Base-by-base conservation (phyloP, 2,797 vertebrate species). In the Scleropages formosus region DNA sequence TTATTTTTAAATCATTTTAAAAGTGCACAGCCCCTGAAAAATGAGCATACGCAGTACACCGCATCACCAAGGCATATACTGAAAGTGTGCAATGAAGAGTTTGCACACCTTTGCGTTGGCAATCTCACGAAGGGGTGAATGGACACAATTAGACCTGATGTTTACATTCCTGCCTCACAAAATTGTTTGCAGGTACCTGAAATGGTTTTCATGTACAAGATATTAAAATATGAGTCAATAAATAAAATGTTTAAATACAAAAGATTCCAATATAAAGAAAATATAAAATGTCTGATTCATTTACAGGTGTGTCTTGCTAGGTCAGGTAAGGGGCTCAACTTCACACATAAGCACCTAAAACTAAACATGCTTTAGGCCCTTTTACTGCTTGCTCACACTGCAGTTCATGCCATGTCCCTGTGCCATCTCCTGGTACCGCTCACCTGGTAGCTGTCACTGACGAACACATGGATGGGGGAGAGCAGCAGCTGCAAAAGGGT, bases 361-460 rank as follows among this genome's bases (percentile, higher is more conserved):
- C 13, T 8, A 3, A 15, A 22, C 6, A 39, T 15, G 67, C n/a
- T 67, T 56, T 20, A 56, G 3, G 26, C 20, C 11, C 6, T 12
- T 69, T 22, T 15, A 24, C 18, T 46, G 7, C 22, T 61, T 53
- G 12, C 27, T 72, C n/a, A n/a, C n/a, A n/a, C n/a, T n/a, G n/a
- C 31, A 39, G 31, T 31, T 2, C 31, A 6, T 6, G 39, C 31
- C 31, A 39, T 31, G 2, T 31, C 2, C 31, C 39, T n/a, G n/a
- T n/a, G n/a, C n/a, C n/a, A 31, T 6, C 2, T 39, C 31, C 6
- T 39, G 31, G 31, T 39, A 2, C 31, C 15, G 13, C 71, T 69
- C 88, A 99, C 98, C 98, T 98, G 98, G 78, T 95, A 98, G 90
- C 88, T 97, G 85, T 99, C 98, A 76, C 94, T 96, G 85, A 98